Evolutionary conservation across 2,113 vertebrate genomes (phyloP), one percentile per base, ranked within the genome.

Genomic region (Saguinus imperator): DNA sequence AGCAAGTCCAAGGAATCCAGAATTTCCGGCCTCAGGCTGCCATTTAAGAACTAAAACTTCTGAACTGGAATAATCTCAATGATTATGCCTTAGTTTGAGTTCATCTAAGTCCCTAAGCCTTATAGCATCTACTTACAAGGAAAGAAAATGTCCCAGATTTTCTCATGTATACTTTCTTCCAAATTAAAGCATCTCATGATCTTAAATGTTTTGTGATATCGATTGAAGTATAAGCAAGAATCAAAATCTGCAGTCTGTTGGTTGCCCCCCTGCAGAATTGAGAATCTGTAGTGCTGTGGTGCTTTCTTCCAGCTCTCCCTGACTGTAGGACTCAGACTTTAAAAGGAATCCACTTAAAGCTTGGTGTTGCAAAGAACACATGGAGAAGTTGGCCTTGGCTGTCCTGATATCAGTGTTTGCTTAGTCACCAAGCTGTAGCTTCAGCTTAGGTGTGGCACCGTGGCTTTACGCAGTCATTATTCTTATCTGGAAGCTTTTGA

Each of bases 381-480:
- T 4, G 1, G 18, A 1, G 8, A 5, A 0, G 1, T 55, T 12
- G 21, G 25, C 45, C 58, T 35, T 27, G 52, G n/a, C 81, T 48
- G 11, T 18, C 18, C 6, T 1, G 12, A 16, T 2, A 0, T 3
- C 21, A 0, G 0, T 12, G 37, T 35, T 8, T 48, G 35, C 45
- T 40, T 21, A 29, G 58, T 32, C 83, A 8, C 45, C 35, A 17
- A 14, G 76, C 40, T 0, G 2, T 17, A 9, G 2, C 6, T 85
- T 64, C n/a, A 35, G 13, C 50, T 29, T 23, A 14, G 75, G 40
- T 0, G 1, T 17, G 12, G 1, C 5, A 0, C 12, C 12, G 66
- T 10, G 43, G 40, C 52, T 80, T 40, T 32, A 8, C 61, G 18
- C 2, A 1, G 1, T 45, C 5, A 0, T 1, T 13, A 18, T 40